phyloP scores from a whole-genome alignment of 2,888 invertebrate species.

The Habrosyne pyritoides region DNA sequence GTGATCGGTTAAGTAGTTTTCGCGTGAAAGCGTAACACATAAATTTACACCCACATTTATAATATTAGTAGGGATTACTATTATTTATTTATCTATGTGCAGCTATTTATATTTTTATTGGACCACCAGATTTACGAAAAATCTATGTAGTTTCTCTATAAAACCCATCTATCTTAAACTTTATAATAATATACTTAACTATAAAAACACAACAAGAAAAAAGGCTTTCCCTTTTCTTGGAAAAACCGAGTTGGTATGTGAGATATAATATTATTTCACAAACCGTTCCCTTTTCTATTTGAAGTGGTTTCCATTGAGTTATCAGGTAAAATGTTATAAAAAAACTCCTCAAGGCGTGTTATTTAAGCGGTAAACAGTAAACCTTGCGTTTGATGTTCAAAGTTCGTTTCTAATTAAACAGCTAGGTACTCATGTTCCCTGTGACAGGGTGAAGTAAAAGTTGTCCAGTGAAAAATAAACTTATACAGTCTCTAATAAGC shows the following conservation, averaged over 20 bases:
- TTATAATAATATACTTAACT: too few relatives aligned
- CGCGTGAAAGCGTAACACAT: too few relatives aligned
- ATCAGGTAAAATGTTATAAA: neutral
- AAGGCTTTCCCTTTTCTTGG: neutral
- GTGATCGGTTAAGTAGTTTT: too few relatives aligned
- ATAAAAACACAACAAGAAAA: neutral
- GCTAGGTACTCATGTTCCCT: neutral
- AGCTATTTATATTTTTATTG: too few relatives aligned
- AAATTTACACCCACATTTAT: too few relatives aligned
- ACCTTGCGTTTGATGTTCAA: conserved; percentile 7
- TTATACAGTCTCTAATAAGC: neutral
- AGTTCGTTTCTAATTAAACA: conserved; percentile 8
- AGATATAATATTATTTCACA: neutral
- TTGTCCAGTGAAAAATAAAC: neutral
- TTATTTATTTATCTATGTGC: too few relatives aligned
- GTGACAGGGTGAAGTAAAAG: neutral
- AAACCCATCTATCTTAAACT: too few relatives aligned
- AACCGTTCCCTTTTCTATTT: neutral
- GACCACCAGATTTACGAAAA: too few relatives aligned
- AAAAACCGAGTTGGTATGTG: neutral
- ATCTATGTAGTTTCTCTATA: too few relatives aligned
- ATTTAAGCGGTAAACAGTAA: neutral
- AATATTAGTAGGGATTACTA: too few relatives aligned
- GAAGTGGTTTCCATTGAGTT: neutral
- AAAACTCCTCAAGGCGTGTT: neutral